These are phyloP conservation scores for Trachemys scripta DNA, from an alignment of 2,113 vertebrate genomes.

Conservation along the genomic window DNA sequence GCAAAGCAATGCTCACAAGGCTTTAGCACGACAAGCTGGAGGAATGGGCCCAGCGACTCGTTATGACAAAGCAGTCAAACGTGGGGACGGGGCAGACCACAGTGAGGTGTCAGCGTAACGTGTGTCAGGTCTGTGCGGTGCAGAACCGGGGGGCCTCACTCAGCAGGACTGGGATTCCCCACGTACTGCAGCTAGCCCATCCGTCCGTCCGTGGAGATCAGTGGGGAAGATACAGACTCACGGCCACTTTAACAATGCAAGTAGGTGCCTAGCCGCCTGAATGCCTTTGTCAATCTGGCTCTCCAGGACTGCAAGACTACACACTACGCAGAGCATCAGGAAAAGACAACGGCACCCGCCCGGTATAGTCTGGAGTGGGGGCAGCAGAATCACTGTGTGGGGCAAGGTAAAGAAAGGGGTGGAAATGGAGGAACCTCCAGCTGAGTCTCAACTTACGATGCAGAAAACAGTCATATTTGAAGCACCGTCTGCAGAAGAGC, in stretches of 20 bases:
- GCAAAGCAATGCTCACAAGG: slow-evolving; percentile 19
- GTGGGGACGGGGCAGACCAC: slow-evolving; percentile 37
- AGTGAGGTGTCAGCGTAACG: neutral
- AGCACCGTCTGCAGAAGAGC: slow-evolving; percentile 97
- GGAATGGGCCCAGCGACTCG: neutral
- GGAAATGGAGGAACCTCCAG: slow-evolving; percentile 25
- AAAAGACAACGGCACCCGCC: neutral
- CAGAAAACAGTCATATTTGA: slow-evolving; percentile 99
- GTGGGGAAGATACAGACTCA: neutral
- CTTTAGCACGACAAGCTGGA: slow-evolving; percentile 17
- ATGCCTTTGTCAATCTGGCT: neutral
- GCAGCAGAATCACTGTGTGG: neutral
- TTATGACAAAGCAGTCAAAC: slow-evolving; percentile 53
- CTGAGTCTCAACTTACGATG: slow-evolving; percentile 87
- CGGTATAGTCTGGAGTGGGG: neutral
- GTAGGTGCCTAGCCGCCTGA: neutral
- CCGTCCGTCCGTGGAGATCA: neutral
- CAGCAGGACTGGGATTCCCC: neutral
- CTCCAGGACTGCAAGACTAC: neutral
- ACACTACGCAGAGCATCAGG: neutral
- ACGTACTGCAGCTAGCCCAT: neutral
- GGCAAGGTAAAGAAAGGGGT: neutral
- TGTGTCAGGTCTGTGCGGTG: slow-evolving; percentile 38
- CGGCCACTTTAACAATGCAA: neutral
- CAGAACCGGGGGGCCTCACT: neutral